Percentiles rank a stretch among this genome's conserved stretches.
phyloP scores from a whole-genome alignment of 2,113 vertebrate species.

The Plotosus lineatus region DNA sequence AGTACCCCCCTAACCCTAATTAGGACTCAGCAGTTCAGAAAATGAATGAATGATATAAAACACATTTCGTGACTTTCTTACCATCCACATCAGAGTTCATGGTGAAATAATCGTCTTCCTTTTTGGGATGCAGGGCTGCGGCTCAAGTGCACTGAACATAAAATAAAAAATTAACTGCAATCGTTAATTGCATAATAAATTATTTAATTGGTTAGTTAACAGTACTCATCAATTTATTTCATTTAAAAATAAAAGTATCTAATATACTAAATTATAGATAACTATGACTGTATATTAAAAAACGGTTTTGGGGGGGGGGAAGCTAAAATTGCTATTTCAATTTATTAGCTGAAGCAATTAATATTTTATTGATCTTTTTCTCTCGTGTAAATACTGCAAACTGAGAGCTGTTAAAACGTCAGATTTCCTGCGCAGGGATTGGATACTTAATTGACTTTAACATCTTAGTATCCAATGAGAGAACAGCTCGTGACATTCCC shows the following conservation, averaged over 20 bases:
- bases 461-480: not conserved
- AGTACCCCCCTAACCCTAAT: too few species aligned
- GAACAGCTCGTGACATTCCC: not conserved
- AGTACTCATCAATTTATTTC: not conserved
- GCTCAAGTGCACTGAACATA: conserved; percentile 36
- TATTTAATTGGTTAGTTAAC: not conserved
- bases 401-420: not conserved
- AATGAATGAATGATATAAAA: too few species aligned
- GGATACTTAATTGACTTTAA: not conserved
- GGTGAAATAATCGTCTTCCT: conserved; percentile 64
- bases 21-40: too few species aligned
- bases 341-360: not conserved
- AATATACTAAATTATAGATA: too few species aligned
- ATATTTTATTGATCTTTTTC: too few species aligned
- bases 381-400: too few species aligned
- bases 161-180: not conserved
- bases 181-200: not conserved
- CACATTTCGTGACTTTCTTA: conserved; percentile 36
- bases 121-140: conserved; percentile 69
- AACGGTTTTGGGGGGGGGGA: too few species aligned
- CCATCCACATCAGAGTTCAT: conserved; percentile 68
- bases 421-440: not conserved
- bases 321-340: too few species aligned
- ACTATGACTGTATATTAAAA: too few species aligned
- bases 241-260: not conserved